A percentile compares a stretch with the other conserved stretches of the same genome.
Evolutionary conservation across 2,797 vertebrate species (phyloP).

Genomic region (Pelodytes ibericus): DNA sequence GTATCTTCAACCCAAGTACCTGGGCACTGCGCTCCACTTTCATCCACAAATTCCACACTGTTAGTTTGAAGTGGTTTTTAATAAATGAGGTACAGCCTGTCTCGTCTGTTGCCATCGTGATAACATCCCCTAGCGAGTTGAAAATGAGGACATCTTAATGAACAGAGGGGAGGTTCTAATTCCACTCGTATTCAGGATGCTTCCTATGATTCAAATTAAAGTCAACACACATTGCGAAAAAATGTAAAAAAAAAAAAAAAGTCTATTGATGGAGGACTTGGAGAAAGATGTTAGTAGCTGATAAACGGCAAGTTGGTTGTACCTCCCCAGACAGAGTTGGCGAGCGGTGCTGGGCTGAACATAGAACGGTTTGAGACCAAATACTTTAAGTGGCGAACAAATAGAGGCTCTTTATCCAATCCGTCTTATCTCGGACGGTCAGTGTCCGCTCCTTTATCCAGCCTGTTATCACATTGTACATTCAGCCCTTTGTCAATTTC

Average conservation of each 20-base stretch:
- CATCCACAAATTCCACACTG: background rate
- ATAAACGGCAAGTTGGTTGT: conserved; percentile 53
- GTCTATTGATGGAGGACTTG: conserved; percentile 38
- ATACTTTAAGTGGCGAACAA: background rate
- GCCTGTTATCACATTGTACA: conserved; percentile 2
- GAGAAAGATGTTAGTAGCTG: conserved; percentile 59
- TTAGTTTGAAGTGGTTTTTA: conserved; percentile 38
- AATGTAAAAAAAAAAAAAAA: background rate
- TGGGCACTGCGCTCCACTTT: background rate
- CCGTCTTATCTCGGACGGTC: conserved; percentile 17
- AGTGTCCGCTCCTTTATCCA: conserved; percentile 1
- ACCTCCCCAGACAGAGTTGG: conserved; percentile 30
- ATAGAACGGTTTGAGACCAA: background rate
- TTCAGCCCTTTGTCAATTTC: background rate
- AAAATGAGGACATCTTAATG: conserved; percentile 69
- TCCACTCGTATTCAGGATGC: conserved; percentile 56
- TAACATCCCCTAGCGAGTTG: conserved; percentile 62
- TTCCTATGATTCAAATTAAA: conserved; percentile 64
- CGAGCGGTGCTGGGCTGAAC: background rate
- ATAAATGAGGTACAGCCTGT: conserved; percentile 45
- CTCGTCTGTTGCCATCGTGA: conserved; percentile 45
- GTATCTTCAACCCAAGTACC: rapidly evolving
- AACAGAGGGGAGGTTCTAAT: conserved; percentile 35
- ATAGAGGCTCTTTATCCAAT: background rate
- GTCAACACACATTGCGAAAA: conserved; percentile 55